phyloP scores from a whole-genome alignment of 2,888 invertebrate species.

The Tridacna gigas region DNA sequence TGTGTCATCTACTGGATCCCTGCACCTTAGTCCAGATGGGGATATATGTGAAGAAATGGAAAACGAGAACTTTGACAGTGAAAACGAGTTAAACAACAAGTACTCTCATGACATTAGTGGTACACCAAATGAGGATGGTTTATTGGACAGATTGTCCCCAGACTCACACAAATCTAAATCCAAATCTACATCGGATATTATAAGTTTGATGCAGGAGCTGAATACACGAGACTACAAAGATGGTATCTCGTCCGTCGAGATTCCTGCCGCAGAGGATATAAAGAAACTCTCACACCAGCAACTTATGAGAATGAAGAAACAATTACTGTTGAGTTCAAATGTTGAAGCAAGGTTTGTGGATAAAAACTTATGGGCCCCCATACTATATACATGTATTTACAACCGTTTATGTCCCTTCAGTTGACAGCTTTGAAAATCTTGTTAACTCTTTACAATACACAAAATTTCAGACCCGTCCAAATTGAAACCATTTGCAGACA shows the following conservation, averaged over 20 bases:
- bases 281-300: constrained; percentile 75
- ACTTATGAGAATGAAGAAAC: constrained; percentile 83
- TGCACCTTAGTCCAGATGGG: constrained; percentile 82
- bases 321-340: constrained; percentile 81
- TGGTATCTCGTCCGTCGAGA: constrained; percentile 81
- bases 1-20: constrained; percentile 85
- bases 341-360: constrained; percentile 85
- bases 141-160: constrained; percentile 24
- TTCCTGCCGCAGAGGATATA: constrained; percentile 70
- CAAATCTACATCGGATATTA: constrained; percentile 77
- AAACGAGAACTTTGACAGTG: constrained; percentile 47
- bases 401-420: too few relatives aligned
- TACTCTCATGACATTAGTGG: constrained; percentile 43
- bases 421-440: too few relatives aligned
- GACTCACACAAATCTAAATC: constrained; percentile 59
- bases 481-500: too few relatives aligned
- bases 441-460: too few relatives aligned
- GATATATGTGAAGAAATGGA: constrained; percentile 79
- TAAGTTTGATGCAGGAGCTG: constrained; percentile 72
- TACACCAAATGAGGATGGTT: constrained; percentile 62
- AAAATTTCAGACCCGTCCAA: too few relatives aligned
- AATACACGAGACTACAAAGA: constrained; percentile 75
- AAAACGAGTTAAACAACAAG: constrained; percentile 54
- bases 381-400: too few relatives aligned
- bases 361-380: too few relatives aligned